These are phyloP conservation scores for Rhinolophus ferrumequinum DNA, from an alignment of 2,113 vertebrate genomes.

Conservation along the genomic window DNA sequence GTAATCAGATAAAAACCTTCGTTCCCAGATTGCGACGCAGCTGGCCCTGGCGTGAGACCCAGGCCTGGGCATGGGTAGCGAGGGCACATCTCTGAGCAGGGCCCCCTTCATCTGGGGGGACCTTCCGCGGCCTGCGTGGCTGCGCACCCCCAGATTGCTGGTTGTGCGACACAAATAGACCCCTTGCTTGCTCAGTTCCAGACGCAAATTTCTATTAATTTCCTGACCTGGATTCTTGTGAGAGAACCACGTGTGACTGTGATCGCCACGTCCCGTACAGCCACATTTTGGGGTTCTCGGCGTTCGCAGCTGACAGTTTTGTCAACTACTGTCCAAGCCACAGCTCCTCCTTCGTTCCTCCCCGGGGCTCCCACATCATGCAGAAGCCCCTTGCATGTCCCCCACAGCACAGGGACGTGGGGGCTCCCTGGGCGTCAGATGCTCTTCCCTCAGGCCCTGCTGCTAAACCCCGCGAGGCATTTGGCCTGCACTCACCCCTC, in stretches of 20 bases:
- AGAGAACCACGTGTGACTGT: neutral
- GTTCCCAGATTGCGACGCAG: rapidly evolving
- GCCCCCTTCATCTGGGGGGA: rapidly evolving
- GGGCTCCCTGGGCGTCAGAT: rapidly evolving
- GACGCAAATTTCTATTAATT: neutral
- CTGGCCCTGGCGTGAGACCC: rapidly evolving
- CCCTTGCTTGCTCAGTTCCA: neutral
- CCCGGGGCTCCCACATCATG: neutral
- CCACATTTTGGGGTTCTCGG: no score
- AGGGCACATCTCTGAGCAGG: no score
- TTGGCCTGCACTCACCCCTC: rapidly evolving
- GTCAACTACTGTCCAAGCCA: neutral
- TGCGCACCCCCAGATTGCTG: rapidly evolving
- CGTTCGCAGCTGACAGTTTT: no score
- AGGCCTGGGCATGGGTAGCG: neutral
- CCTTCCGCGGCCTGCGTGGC: rapidly evolving
- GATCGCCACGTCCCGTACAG: rapidly evolving
- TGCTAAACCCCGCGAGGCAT: no score
- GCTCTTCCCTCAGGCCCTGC: neutral
- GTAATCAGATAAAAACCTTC: neutral
- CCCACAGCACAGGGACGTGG: neutral
- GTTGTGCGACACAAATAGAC: neutral
- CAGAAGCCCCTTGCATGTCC: rapidly evolving
- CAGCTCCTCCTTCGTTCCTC: rapidly evolving
- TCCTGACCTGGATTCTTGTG: neutral